Evolutionary conservation across 2,888 invertebrate genomes (phyloP), one percentile per base, ranked within the genome.

Genomic region (Mythimna lalbum): DNA sequence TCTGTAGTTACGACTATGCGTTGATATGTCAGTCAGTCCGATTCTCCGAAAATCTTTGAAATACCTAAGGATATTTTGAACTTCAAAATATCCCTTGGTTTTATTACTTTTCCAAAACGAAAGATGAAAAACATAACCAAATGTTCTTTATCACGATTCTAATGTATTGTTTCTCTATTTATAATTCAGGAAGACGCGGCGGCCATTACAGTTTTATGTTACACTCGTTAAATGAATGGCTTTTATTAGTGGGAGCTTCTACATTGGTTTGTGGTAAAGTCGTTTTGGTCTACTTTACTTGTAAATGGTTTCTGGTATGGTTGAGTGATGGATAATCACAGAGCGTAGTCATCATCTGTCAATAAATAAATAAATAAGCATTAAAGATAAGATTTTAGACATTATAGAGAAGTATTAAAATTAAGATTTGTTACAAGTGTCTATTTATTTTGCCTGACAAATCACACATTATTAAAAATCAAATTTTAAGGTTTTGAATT

Each of bases 141-240:
- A 73, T 73, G 73, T 55, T 73, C 39, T 21, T 21, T 17, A 60
- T 73, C 65, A 60, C 31, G 17, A 19, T 21, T 21, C 73, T 21
- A 52, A 43, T 49, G 55, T 73, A 64, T 72, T 59, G 21, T 73
- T 73, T 19, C 27, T 49, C 73, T 65, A 65, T 73, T 73, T 73
- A 53, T 65, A 73, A 31, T 33, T 72, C n/a, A 4, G 12, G 14
- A 49, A 60, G 31, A 73, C 39, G 36, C 50, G 9, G 56, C 39
- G 39, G 12, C 71, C 73, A 73, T 73, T 73, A 73, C n/a, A 63
- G 73, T 73, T 73, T 73, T 60, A 60, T 65, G 59, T 73, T 65
- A 55, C 73, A 73, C 12, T 60, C 53, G 43, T 55, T 49, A 60
- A 60, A 60, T 55, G 23, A 60, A 49, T 55, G 49, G n/a, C n/a